Evolutionary conservation across 2,888 invertebrate genomes (phyloP), one percentile per base, ranked within the genome.

Genomic region (Tigriopus californicus): DNA sequence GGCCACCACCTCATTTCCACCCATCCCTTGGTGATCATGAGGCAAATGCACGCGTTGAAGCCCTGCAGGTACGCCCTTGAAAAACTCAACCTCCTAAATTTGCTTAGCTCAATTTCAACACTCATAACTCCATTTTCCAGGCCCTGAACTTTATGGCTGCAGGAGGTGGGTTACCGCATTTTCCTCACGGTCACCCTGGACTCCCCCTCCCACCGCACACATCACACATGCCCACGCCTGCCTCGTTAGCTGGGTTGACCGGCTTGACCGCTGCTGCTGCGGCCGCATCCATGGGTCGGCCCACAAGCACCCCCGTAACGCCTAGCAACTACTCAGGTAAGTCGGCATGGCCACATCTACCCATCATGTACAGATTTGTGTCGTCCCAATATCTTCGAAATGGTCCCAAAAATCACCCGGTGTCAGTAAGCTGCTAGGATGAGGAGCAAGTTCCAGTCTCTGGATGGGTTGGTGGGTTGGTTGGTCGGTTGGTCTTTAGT

Each of bases 61-160:
- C 54, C 33, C 41, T 54, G n/a, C 54, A 54, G 41, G 54, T 54
- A 41, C 33, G n/a, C 3, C n/a, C 40, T n/a, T n/a, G n/a, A n/a
- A n/a, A n/a, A n/a, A n/a, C n/a, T n/a, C n/a, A n/a, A n/a, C n/a
- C 33, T 33, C 4, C 3, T 33, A 33, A 5, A 33, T 33, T 33
- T 33, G 3, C 33, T 5, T 33, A 33, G n/a, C n/a, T n/a, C n/a
- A n/a, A n/a, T n/a, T n/a, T 33, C 33, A 8, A 33, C 33, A 8
- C 33, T 11, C n/a, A 8, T 47, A 13, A 47, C n/a, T 47, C 11
- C n/a, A n/a, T 54, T 22, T 48, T 40, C 8, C 58, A 58, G 58
- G 58, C 58, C 6, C 33, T 58, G 41, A 58, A 58, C 22, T 58
- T 24, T 33, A 58, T 58, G 58, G 58, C 58, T n/a, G n/a, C 15